Evolutionary conservation across 2,888 invertebrate genomes (phyloP), one percentile per base, ranked within the genome.

Genomic region (Bursaphelenchus okinawaensis): DNA sequence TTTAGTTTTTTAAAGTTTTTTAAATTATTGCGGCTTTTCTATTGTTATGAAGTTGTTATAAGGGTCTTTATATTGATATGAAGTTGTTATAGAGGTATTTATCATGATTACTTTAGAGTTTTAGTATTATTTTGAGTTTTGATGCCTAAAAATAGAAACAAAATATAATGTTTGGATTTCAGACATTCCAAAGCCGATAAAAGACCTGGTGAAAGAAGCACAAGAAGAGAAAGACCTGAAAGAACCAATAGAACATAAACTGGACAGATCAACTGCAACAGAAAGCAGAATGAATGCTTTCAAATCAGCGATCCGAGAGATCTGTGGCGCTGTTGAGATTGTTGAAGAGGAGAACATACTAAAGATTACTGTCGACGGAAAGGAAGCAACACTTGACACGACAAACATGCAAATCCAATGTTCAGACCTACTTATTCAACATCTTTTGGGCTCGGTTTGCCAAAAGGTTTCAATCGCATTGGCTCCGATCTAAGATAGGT

Each of bases 311-410:
- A 9, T 68, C 40, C 57, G 55, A n/a, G 69, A 69, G 59, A 52
- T 69, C 12, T 69, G 69, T 40, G 69, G 69, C 1, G 60, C 12
- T 26, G 54, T 26, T 16, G 26, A 16, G 59, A 66, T 65, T 7
- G 63, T 64, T 19, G 24, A 57, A 9, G 55, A 65, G 24, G 31
- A 60, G 29, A 22, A 58, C 40, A 27, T 65, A 51, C 51, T 65
- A 6, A 55, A 65, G 26, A 52, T 95, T 0, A 89, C 88, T 0
- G 91, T 95, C 0, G 90, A 91, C 80, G 89, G 89, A 12, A 91
- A 90, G 75, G 88, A 88, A 23, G 94, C 93, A 0, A 88, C 90
- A 78, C 90, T 95, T 66, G 91, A 94, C 84, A 85, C 94, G 40
- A 85, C 88, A 26, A 89, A 87, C 69, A 86, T 93, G 87, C 90